A percentile compares a stretch with the other conserved stretches of the same genome.
Evolutionary conservation across 1,140 invertebrate genomes (phyloP).

Genomic region (Aricia agestis): DNA sequence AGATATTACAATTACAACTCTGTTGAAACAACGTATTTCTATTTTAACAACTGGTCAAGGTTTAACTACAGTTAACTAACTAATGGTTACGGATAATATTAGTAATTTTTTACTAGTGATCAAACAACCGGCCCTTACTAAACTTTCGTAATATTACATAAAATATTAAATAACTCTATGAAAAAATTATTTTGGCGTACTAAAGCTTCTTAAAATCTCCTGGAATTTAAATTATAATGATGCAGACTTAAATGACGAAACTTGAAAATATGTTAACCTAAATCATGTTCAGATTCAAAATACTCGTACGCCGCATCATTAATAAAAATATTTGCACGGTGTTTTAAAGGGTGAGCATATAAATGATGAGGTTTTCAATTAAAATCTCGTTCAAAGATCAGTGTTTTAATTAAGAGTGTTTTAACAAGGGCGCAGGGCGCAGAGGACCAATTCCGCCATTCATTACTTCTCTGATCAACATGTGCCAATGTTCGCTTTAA

Average conservation of each 20-base stretch:
- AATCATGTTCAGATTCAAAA: not conserved
- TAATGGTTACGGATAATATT: too few relatives aligned
- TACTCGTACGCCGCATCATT: constrained; percentile 1
- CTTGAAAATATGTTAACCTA: constrained; percentile 11
- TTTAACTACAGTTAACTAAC: too few relatives aligned
- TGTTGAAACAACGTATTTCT: too few relatives aligned
- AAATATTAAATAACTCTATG: too few relatives aligned
- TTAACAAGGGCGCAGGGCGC: constrained; percentile 36
- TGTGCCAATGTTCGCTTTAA: constrained; percentile 63
- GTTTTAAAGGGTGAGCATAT: constrained; percentile 8
- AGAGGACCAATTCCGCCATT: constrained; percentile 40
- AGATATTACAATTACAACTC: too few relatives aligned
- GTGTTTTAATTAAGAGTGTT: constrained; percentile 58
- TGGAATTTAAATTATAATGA: not conserved
- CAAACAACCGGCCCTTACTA: too few relatives aligned
- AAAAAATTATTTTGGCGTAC: not conserved
- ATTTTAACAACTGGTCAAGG: too few relatives aligned
- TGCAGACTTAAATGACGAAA: not conserved
- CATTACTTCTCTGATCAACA: constrained; percentile 54
- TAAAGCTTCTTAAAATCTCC: not conserved
- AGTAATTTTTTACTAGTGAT: too few relatives aligned
- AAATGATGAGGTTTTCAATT: constrained; percentile 44
- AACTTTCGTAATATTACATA: too few relatives aligned
- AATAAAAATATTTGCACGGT: constrained; percentile 12
- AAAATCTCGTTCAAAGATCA: constrained; percentile 45